phyloP scores from a whole-genome alignment of 2,113 vertebrate species.

The Pachycephala philippinensis region DNA sequence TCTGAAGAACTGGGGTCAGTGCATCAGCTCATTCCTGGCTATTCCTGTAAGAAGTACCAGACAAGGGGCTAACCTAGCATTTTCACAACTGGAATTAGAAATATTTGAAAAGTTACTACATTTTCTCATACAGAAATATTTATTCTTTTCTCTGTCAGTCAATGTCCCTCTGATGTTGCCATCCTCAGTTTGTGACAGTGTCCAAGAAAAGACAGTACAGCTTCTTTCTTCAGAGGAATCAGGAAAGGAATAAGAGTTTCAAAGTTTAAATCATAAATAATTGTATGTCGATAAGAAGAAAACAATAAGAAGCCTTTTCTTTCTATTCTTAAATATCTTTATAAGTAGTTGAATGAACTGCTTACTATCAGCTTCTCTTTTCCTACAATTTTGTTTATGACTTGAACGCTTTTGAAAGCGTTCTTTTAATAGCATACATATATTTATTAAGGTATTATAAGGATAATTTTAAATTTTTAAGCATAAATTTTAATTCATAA shows the following conservation, averaged over 20 bases:
- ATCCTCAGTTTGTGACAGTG: not conserved
- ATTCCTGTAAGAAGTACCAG: not conserved
- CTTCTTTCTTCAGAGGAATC: not conserved
- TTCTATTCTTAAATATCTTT: not conserved
- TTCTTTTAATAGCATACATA: not conserved
- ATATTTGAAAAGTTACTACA: not conserved
- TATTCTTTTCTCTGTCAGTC: not conserved
- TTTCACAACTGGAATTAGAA: not conserved
- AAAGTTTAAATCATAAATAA: not conserved
- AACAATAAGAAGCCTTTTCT: not conserved
- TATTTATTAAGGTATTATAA: not conserved
- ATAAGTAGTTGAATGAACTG: not conserved
- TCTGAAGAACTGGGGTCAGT: not conserved
- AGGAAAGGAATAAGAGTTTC: not conserved
- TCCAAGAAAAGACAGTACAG: not conserved
- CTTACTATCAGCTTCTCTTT: not conserved
- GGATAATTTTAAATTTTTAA: not conserved
- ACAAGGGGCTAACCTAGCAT: not conserved
- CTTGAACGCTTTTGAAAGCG: not conserved
- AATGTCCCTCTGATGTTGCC: not conserved
- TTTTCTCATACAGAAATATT: not conserved
- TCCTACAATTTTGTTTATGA: not conserved
- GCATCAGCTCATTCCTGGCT: not conserved
- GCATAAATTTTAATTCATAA: not conserved
- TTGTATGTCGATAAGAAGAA: not conserved